Base-by-base conservation (phyloP, 2,888 invertebrate genomes). In the Cinara cedri region DNA sequence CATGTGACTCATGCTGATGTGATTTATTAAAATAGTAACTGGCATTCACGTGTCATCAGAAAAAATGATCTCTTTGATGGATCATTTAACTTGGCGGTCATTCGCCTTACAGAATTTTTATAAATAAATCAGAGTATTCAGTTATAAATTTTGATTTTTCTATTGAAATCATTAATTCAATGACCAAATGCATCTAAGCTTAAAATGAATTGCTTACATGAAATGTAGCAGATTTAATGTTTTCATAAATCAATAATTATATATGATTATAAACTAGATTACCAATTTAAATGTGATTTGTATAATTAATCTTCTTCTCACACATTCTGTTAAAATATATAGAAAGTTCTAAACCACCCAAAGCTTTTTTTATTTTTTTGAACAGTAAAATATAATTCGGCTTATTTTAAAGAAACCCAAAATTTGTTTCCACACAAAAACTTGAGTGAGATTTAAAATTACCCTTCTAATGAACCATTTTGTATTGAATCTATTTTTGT, bases 21-120 rank as follows among this genome's bases (percentile, higher is more conserved):
- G 78, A 78, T 78, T 78, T 78, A 78, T 68, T 78, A 68, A 78
- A 78, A 70, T 78, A 78, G 78, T 78, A 68, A 60, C 76, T 70
- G 55, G 78, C 68, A 70, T 78, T 70, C 57, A 70, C 51, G 60
- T 70, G 68, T 68, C 78, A 68, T 68, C 78, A 78, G 46, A 70
- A 78, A 78, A 78, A 76, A 76, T 76, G 65, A 76, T 76, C 57
- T 68, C 66, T 76, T 76, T 76, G 76, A 76, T 57, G 55, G 66
- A 76, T 76, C 66, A 66, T 76, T 76, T 76, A 76, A 76, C 66
- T 68, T 76, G 46, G 74, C 51, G 74, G 74, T 75, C 74, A 75
- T 75, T 75, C 54, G 74, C 74, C 74, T 63, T 42, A 63, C 63
- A 24, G 63, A 51, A 65, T 54, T 75, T 65, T 54, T 75, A 65